Conservation (phyloP, 2,113 vertebrate genomes). For the Lasiurus cinereus region DNA sequence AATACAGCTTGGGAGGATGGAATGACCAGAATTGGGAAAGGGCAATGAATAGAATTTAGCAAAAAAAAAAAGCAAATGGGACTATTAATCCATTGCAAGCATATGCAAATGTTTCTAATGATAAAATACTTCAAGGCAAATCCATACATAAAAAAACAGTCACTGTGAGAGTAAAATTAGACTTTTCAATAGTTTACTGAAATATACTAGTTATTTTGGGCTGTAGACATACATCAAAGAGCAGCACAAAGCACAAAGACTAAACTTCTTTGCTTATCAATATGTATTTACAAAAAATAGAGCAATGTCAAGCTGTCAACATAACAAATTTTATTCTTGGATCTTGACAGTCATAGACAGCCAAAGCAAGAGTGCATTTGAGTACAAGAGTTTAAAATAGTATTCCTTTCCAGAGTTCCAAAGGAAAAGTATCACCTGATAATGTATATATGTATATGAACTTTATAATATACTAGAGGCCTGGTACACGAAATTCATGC, state of each 20-base stretch:
- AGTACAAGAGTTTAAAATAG: background rate
- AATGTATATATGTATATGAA: background rate
- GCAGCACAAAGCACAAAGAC: background rate
- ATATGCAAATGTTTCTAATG: constrained; percentile 44
- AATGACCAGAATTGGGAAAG: background rate
- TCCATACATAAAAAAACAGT: background rate
- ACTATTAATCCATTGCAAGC: background rate
- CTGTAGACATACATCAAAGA: constrained; percentile 18
- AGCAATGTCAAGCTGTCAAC: background rate
- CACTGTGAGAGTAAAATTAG: background rate
- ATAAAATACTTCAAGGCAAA: constrained; percentile 62
- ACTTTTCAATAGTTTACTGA: constrained; percentile 34
- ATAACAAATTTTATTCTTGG: background rate
- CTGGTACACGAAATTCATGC: too few relatives aligned
- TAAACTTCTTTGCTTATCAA: constrained; percentile 38
- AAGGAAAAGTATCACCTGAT: constrained; percentile 28
- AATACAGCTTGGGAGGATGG: constrained; percentile 35
- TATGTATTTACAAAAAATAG: constrained; percentile 45
- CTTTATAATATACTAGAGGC: background rate
- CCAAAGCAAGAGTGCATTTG: background rate
- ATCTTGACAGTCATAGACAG: background rate
- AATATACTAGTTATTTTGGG: constrained; percentile 41
- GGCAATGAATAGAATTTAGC: background rate
- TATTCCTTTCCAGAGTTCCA: constrained; percentile 13
- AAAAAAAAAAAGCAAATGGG: constrained; percentile 28